Conservation (phyloP, 1,140 invertebrate species). For the Dendroctonus ponderosae region DNA sequence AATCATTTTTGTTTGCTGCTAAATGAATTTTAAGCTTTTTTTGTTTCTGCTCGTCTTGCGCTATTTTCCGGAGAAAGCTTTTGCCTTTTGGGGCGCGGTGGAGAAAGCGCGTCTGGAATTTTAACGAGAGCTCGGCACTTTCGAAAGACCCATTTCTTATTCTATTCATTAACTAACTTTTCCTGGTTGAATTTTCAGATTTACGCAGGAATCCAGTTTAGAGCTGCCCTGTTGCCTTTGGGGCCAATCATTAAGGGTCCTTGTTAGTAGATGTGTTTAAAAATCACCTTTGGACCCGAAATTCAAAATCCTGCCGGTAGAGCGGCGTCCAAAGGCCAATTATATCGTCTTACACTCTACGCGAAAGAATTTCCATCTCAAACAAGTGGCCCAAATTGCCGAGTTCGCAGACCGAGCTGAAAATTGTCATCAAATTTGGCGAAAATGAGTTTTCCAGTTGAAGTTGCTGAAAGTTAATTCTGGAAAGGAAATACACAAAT, state of each 20-base stretch:
- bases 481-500: conserved; percentile 19
- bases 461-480: conserved; percentile 18
- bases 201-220: too few species aligned
- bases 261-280: too few species aligned
- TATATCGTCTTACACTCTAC: conserved; percentile 12
- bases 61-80: too few species aligned
- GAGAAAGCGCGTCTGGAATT: too few species aligned
- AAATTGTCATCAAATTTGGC: conserved; percentile 19
- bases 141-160: too few species aligned
- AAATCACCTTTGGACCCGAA: too few species aligned
- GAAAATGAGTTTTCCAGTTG: conserved; percentile 12
- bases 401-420: conserved; percentile 6
- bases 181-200: too few species aligned
- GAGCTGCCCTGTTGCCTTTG: too few species aligned
- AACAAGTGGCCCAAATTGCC: conserved; percentile 16
- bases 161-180: too few species aligned
- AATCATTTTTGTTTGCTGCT: conserved; percentile 13
- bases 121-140: too few species aligned
- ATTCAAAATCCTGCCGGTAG: not conserved
- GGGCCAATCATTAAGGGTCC: too few species aligned
- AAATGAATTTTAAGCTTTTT: conserved; percentile 8
- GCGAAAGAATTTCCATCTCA: conserved; percentile 13
- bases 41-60: not conserved
- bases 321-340: conserved; percentile 1
- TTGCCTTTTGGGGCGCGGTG: too few species aligned